phyloP scores from a whole-genome alignment of 2,797 vertebrate species.

The Phoebastria nigripes region DNA sequence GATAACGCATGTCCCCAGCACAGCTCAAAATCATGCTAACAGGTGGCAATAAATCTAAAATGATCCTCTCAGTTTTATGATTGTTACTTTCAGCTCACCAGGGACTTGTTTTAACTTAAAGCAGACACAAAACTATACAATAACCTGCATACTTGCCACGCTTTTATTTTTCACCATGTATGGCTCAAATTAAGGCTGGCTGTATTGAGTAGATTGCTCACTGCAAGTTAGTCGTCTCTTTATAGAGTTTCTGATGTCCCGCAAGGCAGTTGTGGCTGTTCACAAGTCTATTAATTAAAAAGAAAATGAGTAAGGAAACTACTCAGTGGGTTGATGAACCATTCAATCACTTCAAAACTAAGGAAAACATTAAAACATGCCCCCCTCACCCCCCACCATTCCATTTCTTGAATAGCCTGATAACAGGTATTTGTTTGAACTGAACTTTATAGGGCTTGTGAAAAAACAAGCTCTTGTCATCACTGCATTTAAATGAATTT shows the following conservation, averaged over 20 bases:
- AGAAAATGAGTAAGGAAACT: constrained; percentile 68
- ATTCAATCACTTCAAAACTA: constrained; percentile 65
- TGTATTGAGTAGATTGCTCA: constrained; percentile 64
- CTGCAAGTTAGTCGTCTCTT: constrained; percentile 74
- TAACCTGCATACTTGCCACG: constrained; percentile 39
- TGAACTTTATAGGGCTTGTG: constrained; percentile 32
- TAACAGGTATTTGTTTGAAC: constrained; percentile 31
- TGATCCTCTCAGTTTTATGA: constrained; percentile 65
- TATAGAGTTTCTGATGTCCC: constrained; percentile 71
- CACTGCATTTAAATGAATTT: constrained; percentile 28
- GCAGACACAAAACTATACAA: constrained; percentile 65
- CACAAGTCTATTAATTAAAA: constrained; percentile 80
- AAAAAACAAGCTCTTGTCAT: constrained; percentile 44
- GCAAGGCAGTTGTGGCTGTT: constrained; percentile 74
- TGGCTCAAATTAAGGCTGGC: constrained; percentile 78
- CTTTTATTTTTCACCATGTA: constrained; percentile 61
- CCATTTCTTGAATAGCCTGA: constrained; percentile 9
- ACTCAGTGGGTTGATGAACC: constrained; percentile 61
- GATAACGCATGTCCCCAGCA: background rate
- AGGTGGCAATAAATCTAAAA: constrained; percentile 73
- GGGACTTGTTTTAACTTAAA: constrained; percentile 74
- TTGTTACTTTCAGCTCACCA: constrained; percentile 59
- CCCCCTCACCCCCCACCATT: background rate
- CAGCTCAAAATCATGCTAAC: constrained; percentile 41
- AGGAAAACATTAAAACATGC: constrained; percentile 46